Percentiles rank a stretch among this genome's conserved stretches.
phyloP scores from a whole-genome alignment of 2,888 invertebrate genomes.

The Dichetophora obliterata region DNA sequence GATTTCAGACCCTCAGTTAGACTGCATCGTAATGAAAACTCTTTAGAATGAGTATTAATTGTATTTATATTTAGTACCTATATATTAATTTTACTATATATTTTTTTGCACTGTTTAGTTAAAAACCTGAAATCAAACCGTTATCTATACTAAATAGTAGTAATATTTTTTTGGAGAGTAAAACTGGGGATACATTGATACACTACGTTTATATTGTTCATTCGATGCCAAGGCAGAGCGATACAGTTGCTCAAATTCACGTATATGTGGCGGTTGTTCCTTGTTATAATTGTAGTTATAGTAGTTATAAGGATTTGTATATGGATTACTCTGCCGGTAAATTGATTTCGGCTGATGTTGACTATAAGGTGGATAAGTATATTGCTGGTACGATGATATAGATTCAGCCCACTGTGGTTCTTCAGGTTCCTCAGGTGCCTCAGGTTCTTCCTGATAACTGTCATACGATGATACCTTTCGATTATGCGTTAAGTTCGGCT shows the following conservation, averaged over 20 bases:
- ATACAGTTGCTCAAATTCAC: conserved; percentile 39
- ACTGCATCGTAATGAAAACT: too few species aligned
- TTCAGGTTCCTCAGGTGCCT: neutral
- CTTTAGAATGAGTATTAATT: too few species aligned
- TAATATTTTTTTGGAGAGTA: neutral
- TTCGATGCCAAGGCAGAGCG: conserved; percentile 21
- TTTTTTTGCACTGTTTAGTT: too few species aligned
- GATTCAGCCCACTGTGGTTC: neutral
- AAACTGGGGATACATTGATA: neutral
- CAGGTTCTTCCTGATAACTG: conserved; percentile 7
- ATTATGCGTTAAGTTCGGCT: conserved; percentile 8
- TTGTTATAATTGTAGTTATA: neutral
- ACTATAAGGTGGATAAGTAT: neutral
- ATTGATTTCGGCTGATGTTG: neutral
- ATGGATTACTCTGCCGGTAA: neutral
- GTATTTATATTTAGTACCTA: too few species aligned
- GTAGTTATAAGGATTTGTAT: neutral
- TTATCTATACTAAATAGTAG: too few species aligned
- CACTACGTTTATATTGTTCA: neutral
- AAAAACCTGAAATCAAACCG: too few species aligned
- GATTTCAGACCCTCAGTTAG: too few species aligned
- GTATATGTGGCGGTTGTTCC: conserved; percentile 27
- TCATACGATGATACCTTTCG: conserved; percentile 28
- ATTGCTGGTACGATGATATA: neutral
- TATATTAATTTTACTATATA: too few species aligned